Evolutionary conservation across 1,140 invertebrate genomes (phyloP), one percentile per base, ranked within the genome.

Genomic region (Ruditapes philippinarum): DNA sequence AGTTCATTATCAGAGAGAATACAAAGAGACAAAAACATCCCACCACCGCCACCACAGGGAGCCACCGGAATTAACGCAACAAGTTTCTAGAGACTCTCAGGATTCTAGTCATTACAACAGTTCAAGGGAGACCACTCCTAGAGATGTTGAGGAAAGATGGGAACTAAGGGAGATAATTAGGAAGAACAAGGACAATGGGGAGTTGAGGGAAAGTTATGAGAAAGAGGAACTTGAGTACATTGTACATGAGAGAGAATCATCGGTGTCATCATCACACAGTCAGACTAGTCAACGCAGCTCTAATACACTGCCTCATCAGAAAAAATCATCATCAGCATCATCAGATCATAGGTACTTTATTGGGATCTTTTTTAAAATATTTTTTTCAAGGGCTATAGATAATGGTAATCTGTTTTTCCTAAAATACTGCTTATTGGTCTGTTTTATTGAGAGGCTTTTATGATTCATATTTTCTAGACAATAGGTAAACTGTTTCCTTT

Each of bases 221-320:
- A 31, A 82, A 17, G 65, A 84, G 19, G 82, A 73, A 19, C 11
- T 57, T 25, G 79, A 89, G 19, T 42, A 31, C 31, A 40, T 82
- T 14, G n/a, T n/a, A n/a, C 79, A 89, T 76, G 87, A 89, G 87
- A 62, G 87, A 38, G 87, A 78, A 45, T 76, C 78, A 54, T 83
- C 87, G 14, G 28, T 89, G 19, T 78, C 87, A 25, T 57, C 65
- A 57, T 57, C 79, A 22, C 28, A 60, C 28, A 86, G 84, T 60
- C 84, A 86, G 28, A 22, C 73, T 65, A 92, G 85, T 62, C 86
- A 91, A 31, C 79, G 92, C 36, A 91, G 90, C 36, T 92, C 89
- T 28, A 83, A 90, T 57, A 93, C 92, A 31, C 89, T 93, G 22
- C 92, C 92, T n/a, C 84, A 90, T 62, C 91, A 91, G 80, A 92